phyloP scores from a whole-genome alignment of 2,888 invertebrate genomes.

The Brachyopa scutellaris region DNA sequence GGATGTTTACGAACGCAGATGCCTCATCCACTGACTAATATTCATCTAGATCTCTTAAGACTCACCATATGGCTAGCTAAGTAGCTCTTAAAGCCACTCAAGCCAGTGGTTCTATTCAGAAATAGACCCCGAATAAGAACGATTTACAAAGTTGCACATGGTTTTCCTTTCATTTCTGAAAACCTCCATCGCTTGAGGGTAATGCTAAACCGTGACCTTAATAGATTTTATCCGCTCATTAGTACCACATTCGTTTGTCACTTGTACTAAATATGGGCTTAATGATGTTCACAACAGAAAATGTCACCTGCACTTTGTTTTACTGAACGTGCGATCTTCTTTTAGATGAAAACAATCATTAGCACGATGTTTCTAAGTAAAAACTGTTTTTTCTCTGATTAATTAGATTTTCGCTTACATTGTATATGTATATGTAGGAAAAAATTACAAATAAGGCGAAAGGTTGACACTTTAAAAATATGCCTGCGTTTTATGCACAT shows the following conservation, averaged over 20 bases:
- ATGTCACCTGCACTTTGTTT: constrained; percentile 44
- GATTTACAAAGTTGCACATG: no score
- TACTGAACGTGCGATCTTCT: constrained; percentile 25
- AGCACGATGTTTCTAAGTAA: neutral
- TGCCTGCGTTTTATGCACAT: neutral
- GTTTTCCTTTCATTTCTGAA: neutral
- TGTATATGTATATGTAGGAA: neutral
- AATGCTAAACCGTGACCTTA: constrained; percentile 45
- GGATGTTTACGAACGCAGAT: no score
- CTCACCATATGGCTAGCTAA: no score
- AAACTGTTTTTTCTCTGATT: constrained; percentile 1
- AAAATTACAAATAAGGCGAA: no score
- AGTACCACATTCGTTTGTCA: constrained; percentile 29
- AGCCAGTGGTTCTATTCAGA: no score
- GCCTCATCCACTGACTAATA: no score
- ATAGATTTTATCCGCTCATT: constrained; percentile 38
- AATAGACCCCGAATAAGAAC: no score
- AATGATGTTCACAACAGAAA: constrained; percentile 34
- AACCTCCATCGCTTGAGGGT: constrained; percentile 20
- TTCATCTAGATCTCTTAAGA: no score
- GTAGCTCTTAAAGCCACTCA: no score
- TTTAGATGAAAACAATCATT: constrained; percentile 8
- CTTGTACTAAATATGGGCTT: constrained; percentile 41
- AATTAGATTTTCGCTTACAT: constrained; percentile 14
- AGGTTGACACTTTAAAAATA: no score